Evolutionary conservation across 2,888 invertebrate species (phyloP), one percentile per base, ranked within the genome.

Genomic region (Dolichopus griseipennis): DNA sequence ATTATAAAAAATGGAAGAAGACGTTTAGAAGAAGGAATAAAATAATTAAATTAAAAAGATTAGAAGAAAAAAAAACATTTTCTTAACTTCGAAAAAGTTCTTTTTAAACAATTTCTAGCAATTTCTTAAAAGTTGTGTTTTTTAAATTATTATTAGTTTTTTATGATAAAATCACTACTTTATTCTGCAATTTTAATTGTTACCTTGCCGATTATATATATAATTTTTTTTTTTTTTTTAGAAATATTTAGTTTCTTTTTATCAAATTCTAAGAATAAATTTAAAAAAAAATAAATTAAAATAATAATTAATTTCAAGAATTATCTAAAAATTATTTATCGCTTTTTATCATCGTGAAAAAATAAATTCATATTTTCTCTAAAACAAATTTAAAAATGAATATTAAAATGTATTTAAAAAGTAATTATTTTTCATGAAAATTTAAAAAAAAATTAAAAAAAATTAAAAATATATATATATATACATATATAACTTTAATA

Each of bases 11-110:
- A 52, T 52, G 52, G 18, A 52, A 52, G 52, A 52, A 52, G 52
- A 52, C 52, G 52, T 52, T 52, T 52, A 52, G 52, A 52, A 52
- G 52, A 52, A 52, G 52, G 52, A 52, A 52, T 52, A 52, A 52
- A 52, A 27, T 27, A 41, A 52, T 52, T 52, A 52, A 52, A 52
- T 52, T 52, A 52, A 52, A 27, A 52, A 52, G 52, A 52, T 52
- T 52, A 52, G 52, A 52, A 52, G 15, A 37, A 37, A 37, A 37
- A 34, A 52, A 52, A 52, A 52, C 52, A 52, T 52, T 41, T 52
- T 52, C 52, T 52, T 52, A 52, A 52, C 52, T 52, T 52, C 37
- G 52, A 18, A 52, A 52, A 18, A 18, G 15, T 52, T 52, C 18
- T 52, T 52, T 52, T 52, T 52, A 52, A 18, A 52, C 52, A 52